Conservation (phyloP, 2,113 vertebrate species). For the Phodopus roborovskii region DNA sequence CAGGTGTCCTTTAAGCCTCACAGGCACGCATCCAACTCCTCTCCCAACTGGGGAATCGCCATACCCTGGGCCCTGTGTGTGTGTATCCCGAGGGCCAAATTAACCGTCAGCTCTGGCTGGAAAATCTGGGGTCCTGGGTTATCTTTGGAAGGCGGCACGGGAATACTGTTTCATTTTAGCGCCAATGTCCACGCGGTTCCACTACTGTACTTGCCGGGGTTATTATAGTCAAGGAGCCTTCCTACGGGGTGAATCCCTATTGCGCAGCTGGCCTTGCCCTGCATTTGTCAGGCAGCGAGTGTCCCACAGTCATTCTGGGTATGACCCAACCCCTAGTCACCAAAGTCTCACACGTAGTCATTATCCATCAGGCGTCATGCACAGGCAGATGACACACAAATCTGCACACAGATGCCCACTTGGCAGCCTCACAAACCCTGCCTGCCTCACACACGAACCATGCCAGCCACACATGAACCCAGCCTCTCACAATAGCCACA, state of each 20-base stretch:
- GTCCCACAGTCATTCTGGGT: neutral
- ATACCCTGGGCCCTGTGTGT: neutral
- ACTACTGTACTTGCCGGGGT: neutral
- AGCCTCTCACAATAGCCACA: neutral
- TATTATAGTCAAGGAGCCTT: neutral
- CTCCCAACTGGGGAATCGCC: neutral
- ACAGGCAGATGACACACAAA: neutral
- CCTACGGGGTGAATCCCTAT: neutral
- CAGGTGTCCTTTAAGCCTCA: neutral
- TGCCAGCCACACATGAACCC: neutral
- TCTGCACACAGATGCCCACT: neutral
- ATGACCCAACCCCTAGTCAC: neutral
- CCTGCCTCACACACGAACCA: neutral
- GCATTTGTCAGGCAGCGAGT: neutral
- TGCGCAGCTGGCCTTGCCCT: neutral
- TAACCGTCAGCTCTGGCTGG: neutral
- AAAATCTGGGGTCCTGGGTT: neutral
- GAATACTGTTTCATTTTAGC: neutral
- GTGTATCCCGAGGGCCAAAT: neutral
- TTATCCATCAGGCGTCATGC: no score
- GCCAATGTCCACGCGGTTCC: neutral
- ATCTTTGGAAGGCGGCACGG: fast-evolving
- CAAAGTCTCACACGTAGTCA: neutral
- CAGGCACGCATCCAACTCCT: neutral
- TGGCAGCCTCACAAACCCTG: neutral